Percentiles rank a stretch among this genome's conserved stretches.
Conservation (phyloP, 2,113 vertebrate genomes). For the Stercorarius parasiticus region DNA sequence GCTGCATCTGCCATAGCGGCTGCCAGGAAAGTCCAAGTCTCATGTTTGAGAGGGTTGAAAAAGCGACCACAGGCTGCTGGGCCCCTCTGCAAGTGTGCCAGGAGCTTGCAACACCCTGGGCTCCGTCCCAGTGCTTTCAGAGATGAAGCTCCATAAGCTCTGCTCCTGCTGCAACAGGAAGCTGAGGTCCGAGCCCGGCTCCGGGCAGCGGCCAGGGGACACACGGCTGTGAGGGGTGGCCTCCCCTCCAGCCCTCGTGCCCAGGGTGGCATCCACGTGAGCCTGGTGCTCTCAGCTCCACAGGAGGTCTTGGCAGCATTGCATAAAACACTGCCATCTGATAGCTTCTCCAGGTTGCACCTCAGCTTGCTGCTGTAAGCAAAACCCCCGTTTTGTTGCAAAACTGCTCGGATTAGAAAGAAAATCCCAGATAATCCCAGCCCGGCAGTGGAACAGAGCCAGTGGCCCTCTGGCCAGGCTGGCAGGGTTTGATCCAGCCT, state of each 20-base stretch:
- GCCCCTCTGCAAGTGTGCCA: background rate
- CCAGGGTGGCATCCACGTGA: background rate
- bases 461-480: background rate
- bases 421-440: background rate
- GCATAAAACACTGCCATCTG: background rate
- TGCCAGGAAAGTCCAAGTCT: background rate
- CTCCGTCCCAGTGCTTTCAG: background rate
- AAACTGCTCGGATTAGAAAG: conserved; percentile 4
- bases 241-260: background rate
- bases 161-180: background rate
- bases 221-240: rapidly evolving
- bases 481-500: background rate
- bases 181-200: rapidly evolving
- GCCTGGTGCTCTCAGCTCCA: background rate
- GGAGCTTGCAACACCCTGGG: background rate
- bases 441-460: background rate
- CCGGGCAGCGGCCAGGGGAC: background rate
- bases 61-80: background rate
- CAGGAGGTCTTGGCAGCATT: background rate
- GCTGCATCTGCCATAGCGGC: background rate
- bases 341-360: background rate
- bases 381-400: background rate
- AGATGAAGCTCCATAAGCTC: rapidly evolving
- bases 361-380: background rate
- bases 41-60: background rate